Percentiles rank a stretch among this genome's conserved stretches.
These are phyloP conservation scores for Boleophthalmus pectinirostris DNA, from an alignment of 2,113 vertebrate species.

Conservation along the genomic window DNA sequence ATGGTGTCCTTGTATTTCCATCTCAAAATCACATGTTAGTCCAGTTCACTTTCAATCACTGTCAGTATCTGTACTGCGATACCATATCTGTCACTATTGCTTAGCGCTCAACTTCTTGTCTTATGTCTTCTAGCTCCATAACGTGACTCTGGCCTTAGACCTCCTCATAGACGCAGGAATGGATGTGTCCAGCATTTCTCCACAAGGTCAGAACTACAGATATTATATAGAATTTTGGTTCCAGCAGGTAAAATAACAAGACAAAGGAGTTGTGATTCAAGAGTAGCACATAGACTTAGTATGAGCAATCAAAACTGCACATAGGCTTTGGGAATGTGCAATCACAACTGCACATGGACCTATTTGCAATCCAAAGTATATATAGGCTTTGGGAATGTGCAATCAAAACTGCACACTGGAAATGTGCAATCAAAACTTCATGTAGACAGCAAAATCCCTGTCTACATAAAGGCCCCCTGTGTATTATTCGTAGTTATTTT, in stretches of 20 bases:
- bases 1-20: neutral
- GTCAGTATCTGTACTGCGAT: neutral
- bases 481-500: too few species aligned
- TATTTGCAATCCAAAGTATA: too few species aligned
- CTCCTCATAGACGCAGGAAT: slow-evolving; percentile 80
- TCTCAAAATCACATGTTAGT: neutral
- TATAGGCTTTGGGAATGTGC: too few species aligned
- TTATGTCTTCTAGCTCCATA: slow-evolving; percentile 81
- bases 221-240: neutral
- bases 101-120: neutral
- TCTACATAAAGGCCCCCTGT: too few species aligned
- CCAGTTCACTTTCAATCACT: neutral
- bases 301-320: too few species aligned
- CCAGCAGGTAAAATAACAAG: too few species aligned
- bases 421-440: too few species aligned
- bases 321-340: too few species aligned
- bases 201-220: slow-evolving; percentile 80
- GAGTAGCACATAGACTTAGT: too few species aligned
- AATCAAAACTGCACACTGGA: too few species aligned
- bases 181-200: slow-evolving; percentile 71
- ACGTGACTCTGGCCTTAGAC: slow-evolving; percentile 86
- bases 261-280: too few species aligned
- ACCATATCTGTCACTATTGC: neutral
- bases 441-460: neutral
- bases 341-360: too few species aligned